phyloP scores from a whole-genome alignment of 2,797 vertebrate species.

The Microtus agrestis region DNA sequence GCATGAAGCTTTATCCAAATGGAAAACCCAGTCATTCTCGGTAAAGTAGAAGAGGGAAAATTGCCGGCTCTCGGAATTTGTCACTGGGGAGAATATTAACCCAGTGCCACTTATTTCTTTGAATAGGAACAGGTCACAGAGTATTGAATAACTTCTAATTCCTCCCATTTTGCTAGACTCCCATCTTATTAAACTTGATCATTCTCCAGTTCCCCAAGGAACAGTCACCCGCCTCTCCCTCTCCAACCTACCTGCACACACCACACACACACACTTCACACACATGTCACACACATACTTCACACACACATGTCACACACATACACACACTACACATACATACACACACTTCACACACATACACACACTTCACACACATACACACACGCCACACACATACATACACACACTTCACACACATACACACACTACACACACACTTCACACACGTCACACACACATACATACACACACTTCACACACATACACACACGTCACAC shows the following conservation, averaged over 20 bases:
- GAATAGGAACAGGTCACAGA: slow-evolving; percentile 50
- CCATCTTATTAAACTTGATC: neutral
- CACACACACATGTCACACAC: neutral
- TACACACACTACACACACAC: no score
- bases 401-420: no score
- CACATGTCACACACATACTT: no score
- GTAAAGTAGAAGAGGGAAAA: slow-evolving; percentile 54
- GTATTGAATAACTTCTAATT: slow-evolving; percentile 22
- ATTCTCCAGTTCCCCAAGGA: neutral
- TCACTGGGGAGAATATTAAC: slow-evolving; percentile 70
- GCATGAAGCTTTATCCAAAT: slow-evolving; percentile 81
- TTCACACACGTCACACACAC: no score
- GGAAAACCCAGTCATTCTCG: slow-evolving; percentile 79
- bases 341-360: no score
- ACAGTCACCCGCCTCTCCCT: neutral
- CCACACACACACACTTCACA: neutral
- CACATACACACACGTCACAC: no score
- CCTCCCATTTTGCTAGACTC: slow-evolving; percentile 15
- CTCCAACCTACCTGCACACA: no score
- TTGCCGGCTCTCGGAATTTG: slow-evolving; percentile 73
- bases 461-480: no score
- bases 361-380: no score
- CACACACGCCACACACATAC: neutral
- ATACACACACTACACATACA: no score
- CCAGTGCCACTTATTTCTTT: slow-evolving; percentile 68